Percentiles rank a stretch among this genome's conserved stretches.
Conservation (phyloP, 2,113 vertebrate genomes). For the Burhinus oedicnemus region DNA sequence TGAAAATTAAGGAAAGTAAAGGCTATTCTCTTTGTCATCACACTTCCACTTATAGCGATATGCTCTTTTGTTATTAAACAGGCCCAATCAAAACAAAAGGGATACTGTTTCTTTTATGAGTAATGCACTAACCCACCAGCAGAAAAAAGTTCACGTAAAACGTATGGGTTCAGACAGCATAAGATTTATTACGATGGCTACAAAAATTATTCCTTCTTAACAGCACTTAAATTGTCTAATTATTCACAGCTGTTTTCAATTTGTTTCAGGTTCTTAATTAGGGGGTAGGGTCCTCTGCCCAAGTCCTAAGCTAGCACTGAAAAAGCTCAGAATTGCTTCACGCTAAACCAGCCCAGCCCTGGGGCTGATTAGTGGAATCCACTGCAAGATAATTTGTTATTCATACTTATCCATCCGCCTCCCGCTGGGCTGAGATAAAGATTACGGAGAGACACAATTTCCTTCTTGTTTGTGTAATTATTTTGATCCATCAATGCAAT, state of each 20-base stretch:
- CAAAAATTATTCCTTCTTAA: constrained; percentile 96
- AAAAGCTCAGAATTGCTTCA: constrained; percentile 75
- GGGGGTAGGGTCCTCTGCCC: constrained; percentile 81
- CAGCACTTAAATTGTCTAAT: constrained; percentile 99
- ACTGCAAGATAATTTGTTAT: constrained; percentile 78
- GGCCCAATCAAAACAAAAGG: constrained; percentile 91
- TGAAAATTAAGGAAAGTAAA: constrained; percentile 54
- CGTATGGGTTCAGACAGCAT: constrained; percentile 87
- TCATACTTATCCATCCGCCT: constrained; percentile 67
- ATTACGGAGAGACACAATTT: constrained; percentile 57
- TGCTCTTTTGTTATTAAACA: constrained; percentile 91
- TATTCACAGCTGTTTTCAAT: constrained; percentile 96
- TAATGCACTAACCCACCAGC: constrained; percentile 88
- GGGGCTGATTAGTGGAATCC: constrained; percentile 78
- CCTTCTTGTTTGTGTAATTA: constrained; percentile 65
- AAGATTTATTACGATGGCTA: constrained; percentile 98
- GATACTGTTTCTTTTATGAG: constrained; percentile 93
- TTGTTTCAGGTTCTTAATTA: constrained; percentile 90
- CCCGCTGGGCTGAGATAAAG: constrained; percentile 64
- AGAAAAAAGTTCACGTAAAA: constrained; percentile 84
- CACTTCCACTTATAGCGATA: constrained; percentile 58
- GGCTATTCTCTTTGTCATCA: constrained; percentile 68
- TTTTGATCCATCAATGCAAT: constrained; percentile 71
- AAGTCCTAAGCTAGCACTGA: constrained; percentile 73
- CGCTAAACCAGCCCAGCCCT: constrained; percentile 32